These are phyloP conservation scores for Ochotona princeps DNA, from an alignment of 2,113 vertebrate genomes.

Conservation along the genomic window DNA sequence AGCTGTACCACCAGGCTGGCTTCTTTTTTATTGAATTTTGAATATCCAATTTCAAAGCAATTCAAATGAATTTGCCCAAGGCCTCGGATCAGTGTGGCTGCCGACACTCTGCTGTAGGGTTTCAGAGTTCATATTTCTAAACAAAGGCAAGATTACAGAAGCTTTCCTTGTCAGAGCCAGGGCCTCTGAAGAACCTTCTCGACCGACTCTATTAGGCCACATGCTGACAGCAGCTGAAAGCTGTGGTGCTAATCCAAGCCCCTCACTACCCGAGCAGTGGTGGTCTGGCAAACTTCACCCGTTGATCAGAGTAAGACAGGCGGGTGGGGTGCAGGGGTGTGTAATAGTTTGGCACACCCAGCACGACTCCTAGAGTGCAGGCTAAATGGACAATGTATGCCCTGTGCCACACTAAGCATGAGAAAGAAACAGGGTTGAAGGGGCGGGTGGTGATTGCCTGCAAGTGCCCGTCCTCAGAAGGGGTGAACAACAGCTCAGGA, in stretches of 20 bases:
- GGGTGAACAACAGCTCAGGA: neutral
- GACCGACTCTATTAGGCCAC: slow-evolving; percentile 78
- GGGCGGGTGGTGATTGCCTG: neutral
- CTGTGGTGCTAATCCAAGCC: slow-evolving; percentile 37
- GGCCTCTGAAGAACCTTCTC: slow-evolving; percentile 77
- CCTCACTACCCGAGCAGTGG: slow-evolving; percentile 12
- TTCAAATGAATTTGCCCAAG: slow-evolving; percentile 87
- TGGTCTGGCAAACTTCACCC: slow-evolving; percentile 62
- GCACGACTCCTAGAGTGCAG: neutral
- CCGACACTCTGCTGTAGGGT: slow-evolving; percentile 84
- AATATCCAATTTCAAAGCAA: slow-evolving; percentile 88
- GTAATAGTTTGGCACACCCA: neutral
- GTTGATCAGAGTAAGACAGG: neutral
- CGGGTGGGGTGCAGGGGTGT: neutral
- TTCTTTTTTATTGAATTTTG: slow-evolving; percentile 89
- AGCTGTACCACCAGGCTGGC: slow-evolving; percentile 87
- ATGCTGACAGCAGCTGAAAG: slow-evolving; percentile 64
- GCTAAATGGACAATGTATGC: neutral
- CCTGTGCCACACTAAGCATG: fast-evolving
- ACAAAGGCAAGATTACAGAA: slow-evolving; percentile 87
- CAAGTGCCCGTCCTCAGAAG: neutral
- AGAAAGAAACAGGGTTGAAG: fast-evolving
- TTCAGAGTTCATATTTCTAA: slow-evolving; percentile 85
- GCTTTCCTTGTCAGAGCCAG: slow-evolving; percentile 80
- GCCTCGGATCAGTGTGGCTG: slow-evolving; percentile 85